These are phyloP conservation scores for Thecophora atra DNA, from an alignment of 2,888 invertebrate species.

Conservation along the genomic window DNA sequence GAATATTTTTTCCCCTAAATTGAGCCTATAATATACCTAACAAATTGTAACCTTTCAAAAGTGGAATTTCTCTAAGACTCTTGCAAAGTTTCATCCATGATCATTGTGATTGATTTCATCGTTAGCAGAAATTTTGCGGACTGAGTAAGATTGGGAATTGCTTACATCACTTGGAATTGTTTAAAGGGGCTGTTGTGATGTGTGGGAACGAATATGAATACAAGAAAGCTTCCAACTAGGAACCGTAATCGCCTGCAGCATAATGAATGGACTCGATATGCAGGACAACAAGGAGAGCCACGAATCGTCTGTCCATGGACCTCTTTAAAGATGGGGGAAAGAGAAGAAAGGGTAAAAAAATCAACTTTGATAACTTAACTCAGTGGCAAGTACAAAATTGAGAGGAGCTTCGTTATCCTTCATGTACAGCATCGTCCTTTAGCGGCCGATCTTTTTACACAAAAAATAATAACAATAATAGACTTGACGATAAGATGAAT, in stretches of 20 bases:
- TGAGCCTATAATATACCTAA: no score
- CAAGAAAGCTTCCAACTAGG: constrained; percentile 36
- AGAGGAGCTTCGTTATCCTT: constrained; percentile 14
- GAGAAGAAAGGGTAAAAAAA: neutral
- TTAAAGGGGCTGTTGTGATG: constrained; percentile 14
- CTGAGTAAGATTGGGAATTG: neutral
- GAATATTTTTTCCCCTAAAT: no score
- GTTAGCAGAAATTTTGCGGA: constrained; percentile 32
- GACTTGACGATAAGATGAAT: constrained; percentile 21
- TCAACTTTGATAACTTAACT: neutral
- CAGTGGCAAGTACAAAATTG: neutral
- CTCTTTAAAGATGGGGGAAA: neutral
- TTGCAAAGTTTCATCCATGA: constrained; percentile 29
- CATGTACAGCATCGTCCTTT: constrained; percentile 12
- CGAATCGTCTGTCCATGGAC: neutral
- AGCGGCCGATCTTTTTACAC: constrained; percentile 19
- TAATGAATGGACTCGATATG: constrained; percentile 55
- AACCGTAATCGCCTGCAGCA: constrained; percentile 52
- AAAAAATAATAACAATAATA: constrained; percentile 30
- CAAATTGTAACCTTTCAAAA: no score
- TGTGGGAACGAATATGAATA: constrained; percentile 31
- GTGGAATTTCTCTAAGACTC: no score
- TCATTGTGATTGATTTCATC: constrained; percentile 51
- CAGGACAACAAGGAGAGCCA: neutral
- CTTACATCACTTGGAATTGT: neutral